Percentiles rank a stretch among this genome's conserved stretches.
Conservation (phyloP, 2,113 vertebrate species). For the Cnemophilus loriae region DNA sequence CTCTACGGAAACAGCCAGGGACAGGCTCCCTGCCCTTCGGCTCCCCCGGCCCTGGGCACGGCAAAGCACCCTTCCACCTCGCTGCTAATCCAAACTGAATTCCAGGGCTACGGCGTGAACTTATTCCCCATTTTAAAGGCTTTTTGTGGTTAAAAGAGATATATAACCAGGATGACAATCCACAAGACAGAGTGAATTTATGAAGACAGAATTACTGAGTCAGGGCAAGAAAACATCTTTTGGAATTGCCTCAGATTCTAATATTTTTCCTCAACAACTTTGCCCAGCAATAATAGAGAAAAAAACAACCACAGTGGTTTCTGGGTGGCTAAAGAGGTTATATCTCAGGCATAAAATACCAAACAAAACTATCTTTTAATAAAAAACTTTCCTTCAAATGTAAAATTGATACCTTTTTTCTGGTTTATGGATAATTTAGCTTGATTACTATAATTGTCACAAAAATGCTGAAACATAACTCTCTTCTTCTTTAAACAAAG, state of each 20-base stretch:
- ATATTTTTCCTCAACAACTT: constrained; percentile 25
- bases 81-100: not conserved
- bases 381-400: constrained; percentile 37
- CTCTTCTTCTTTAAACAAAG: constrained; percentile 38
- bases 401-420: constrained; percentile 56
- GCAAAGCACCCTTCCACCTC: not conserved
- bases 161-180: not conserved
- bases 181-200: not conserved
- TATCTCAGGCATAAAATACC: constrained; percentile 42
- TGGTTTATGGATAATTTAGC: constrained; percentile 59
- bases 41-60: not conserved
- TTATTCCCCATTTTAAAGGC: not conserved
- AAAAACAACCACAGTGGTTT: constrained; percentile 43
- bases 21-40: not conserved
- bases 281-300: constrained; percentile 37
- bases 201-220: constrained; percentile 14
- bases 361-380: constrained; percentile 45
- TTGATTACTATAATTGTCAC: constrained; percentile 54
- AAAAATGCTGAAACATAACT: constrained; percentile 56
- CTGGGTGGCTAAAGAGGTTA: constrained; percentile 34
- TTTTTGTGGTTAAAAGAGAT: not conserved
- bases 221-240: constrained; percentile 2
- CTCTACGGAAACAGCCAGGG: not conserved
- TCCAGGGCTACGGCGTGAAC: not conserved
- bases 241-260: not conserved